A percentile compares a stretch with the other conserved stretches of the same genome.
Conservation (phyloP, 2,797 vertebrate species). For the Euthynnus affinis region DNA sequence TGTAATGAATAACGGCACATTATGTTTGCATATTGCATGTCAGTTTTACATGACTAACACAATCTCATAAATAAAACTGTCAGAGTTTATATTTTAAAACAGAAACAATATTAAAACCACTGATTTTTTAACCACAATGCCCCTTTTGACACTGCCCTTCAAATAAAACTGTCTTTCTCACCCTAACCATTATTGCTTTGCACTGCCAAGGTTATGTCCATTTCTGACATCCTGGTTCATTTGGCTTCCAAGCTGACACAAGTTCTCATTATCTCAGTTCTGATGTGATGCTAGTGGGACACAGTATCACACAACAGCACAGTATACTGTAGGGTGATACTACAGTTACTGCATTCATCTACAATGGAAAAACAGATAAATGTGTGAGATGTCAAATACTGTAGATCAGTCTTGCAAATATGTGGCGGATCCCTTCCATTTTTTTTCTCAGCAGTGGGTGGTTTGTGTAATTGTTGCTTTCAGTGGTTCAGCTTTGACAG, state of each 20-base stretch:
- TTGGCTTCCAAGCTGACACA: constrained; percentile 28
- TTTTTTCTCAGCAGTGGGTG: not conserved
- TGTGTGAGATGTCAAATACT: not conserved
- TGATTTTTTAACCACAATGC: constrained; percentile 3
- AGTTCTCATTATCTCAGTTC: constrained; percentile 38
- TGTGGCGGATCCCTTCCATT: constrained; percentile 5
- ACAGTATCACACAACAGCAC: constrained; percentile 17
- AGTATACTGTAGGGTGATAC: not conserved
- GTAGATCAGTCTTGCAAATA: not conserved
- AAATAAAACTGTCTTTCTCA: constrained; percentile 36
- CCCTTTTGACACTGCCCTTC: not conserved
- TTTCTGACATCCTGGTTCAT: constrained; percentile 40
- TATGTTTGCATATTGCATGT: constrained; percentile 16
- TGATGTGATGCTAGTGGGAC: not conserved
- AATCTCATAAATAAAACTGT: not conserved
- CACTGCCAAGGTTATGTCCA: constrained; percentile 33
- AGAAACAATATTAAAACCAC: not conserved
- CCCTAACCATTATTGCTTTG: constrained; percentile 27
- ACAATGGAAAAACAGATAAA: not conserved
- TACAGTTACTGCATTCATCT: constrained; percentile 5
- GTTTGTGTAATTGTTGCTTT: not conserved
- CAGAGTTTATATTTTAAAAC: not conserved
- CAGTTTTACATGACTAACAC: not conserved
- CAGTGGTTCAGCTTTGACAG: not conserved
- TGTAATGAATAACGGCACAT: not conserved